These are phyloP conservation scores for Rhinoderma darwinii DNA, from an alignment of 2,113 vertebrate species.

Conservation along the genomic window DNA sequence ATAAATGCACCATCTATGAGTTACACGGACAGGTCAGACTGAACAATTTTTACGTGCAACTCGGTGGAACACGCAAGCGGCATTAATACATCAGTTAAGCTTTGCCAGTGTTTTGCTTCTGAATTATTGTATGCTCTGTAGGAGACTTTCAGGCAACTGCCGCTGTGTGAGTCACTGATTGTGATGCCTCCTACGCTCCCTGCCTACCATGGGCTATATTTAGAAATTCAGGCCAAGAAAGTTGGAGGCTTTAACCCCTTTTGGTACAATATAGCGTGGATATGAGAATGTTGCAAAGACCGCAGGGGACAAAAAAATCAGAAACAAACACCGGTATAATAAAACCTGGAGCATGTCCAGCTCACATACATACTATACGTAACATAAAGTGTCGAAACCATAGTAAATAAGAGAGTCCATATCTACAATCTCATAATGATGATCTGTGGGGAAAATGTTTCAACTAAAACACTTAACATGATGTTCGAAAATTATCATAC, in stretches of 20 bases:
- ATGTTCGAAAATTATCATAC: not conserved
- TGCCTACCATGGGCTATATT: conserved; percentile 58
- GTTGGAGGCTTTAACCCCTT: conserved; percentile 53
- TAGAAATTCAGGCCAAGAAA: conserved; percentile 59
- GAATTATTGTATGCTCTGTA: conserved; percentile 55
- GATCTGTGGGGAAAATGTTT: not conserved
- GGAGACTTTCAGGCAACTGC: conserved; percentile 57
- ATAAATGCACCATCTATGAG: not conserved
- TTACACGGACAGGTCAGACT: not conserved
- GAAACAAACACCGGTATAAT: not conserved
- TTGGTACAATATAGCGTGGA: not conserved
- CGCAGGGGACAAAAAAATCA: not conserved
- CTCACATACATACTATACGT: not conserved
- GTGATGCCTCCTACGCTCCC: conserved; percentile 54
- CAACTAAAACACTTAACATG: not conserved
- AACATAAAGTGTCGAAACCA: not conserved
- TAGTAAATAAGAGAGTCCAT: not conserved
- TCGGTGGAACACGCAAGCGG: not conserved
- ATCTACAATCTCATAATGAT: not conserved
- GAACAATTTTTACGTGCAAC: not conserved
- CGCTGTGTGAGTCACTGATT: conserved; percentile 58
- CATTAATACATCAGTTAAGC: conserved; percentile 43
- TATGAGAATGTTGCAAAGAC: conserved; percentile 19
- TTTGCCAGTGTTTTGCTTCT: conserved; percentile 51
- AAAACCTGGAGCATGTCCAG: not conserved